These are phyloP conservation scores for Nesoenas mayeri DNA, from an alignment of 2,113 vertebrate species.

Conservation along the genomic window DNA sequence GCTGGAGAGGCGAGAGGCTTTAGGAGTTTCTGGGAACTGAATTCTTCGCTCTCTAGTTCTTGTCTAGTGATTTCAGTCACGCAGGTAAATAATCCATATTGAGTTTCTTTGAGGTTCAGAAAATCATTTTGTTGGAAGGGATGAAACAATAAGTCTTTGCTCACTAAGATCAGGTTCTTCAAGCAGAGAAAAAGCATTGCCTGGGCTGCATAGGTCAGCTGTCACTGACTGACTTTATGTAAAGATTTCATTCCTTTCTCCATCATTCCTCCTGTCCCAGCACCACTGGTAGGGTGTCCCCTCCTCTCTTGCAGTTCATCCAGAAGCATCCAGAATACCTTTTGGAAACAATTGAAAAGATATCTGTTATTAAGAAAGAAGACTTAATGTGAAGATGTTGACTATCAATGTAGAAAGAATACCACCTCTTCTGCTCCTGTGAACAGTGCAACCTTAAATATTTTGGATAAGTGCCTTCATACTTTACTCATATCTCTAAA, in stretches of 20 bases:
- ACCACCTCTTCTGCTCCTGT: not conserved
- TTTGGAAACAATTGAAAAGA: not conserved
- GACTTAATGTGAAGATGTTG: not conserved
- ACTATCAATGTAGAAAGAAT: not conserved
- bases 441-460: not conserved
- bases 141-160: not conserved
- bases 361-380: not conserved
- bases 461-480: not conserved
- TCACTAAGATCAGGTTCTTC: not conserved
- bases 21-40: not conserved
- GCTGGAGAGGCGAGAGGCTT: not conserved
- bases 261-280: not conserved
- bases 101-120: not conserved
- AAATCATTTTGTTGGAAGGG: not conserved
- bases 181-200: not conserved
- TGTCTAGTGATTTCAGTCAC: not conserved
- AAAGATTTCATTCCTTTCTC: not conserved
- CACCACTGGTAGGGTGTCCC: not conserved
- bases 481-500: not conserved
- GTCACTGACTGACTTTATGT: not conserved
- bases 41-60: not conserved
- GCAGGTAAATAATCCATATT: not conserved
- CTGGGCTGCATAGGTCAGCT: not conserved
- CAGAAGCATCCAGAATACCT: not conserved
- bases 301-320: not conserved